Percentiles rank a stretch among this genome's conserved stretches.
phyloP scores from a whole-genome alignment of 1,140 invertebrate genomes.

The Hycleus cichorii region DNA sequence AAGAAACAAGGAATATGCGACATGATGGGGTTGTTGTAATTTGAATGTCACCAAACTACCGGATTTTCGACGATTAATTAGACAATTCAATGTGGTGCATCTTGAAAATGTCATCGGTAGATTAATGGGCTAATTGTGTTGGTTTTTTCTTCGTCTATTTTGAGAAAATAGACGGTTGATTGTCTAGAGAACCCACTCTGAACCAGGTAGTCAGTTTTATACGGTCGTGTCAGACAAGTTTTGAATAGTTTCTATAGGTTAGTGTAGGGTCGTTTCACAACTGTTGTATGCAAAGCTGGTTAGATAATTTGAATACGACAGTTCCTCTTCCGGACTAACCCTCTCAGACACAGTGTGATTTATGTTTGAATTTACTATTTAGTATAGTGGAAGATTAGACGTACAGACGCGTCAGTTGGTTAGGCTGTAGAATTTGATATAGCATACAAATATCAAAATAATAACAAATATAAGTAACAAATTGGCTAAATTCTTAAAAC shows the following conservation, averaged over 20 bases:
- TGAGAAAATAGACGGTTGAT: neutral
- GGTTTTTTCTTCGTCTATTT: neutral
- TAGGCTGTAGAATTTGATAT: neutral
- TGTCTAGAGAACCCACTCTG: too few relatives aligned
- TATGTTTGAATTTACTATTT: constrained; percentile 5
- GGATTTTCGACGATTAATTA: too few relatives aligned
- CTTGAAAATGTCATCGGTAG: too few relatives aligned
- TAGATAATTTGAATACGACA: constrained; percentile 24
- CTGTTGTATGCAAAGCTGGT: constrained; percentile 20
- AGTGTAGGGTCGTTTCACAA: constrained; percentile 22
- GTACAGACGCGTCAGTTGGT: constrained; percentile 21
- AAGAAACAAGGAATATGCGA: constrained; percentile 1
- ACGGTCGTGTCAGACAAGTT: neutral
- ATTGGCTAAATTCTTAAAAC: too few relatives aligned
- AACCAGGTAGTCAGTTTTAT: too few relatives aligned
- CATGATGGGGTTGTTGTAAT: constrained; percentile 1
- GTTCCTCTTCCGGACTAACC: constrained; percentile 25
- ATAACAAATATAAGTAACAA: too few relatives aligned
- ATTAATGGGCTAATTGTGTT: too few relatives aligned
- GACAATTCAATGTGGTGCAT: too few relatives aligned
- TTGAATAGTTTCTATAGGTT: constrained; percentile 1
- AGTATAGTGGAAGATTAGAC: too few relatives aligned
- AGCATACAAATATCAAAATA: too few relatives aligned
- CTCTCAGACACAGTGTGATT: constrained; percentile 22
- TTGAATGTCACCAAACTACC: neutral